phyloP scores from a whole-genome alignment of 2,888 invertebrate species.

The Parapristionchus giblindavisi region DNA sequence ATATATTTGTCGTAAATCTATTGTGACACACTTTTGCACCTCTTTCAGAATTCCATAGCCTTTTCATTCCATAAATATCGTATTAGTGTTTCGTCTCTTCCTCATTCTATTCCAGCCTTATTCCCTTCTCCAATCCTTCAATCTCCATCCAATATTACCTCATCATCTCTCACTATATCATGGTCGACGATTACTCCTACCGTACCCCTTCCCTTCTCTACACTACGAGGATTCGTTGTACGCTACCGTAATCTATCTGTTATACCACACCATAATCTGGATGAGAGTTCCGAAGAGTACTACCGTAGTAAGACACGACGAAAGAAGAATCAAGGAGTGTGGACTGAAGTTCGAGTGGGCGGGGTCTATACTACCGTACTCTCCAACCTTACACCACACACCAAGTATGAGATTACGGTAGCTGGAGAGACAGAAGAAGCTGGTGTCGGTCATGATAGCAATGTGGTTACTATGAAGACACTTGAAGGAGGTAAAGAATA shows the following conservation, averaged over 20 bases:
- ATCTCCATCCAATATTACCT: slow-evolving; percentile 14
- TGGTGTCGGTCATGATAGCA: slow-evolving; percentile 92
- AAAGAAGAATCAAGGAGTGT: slow-evolving; percentile 19
- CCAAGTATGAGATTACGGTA: slow-evolving; percentile 94
- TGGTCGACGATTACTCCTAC: slow-evolving; percentile 19
- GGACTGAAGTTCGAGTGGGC: slow-evolving; percentile 25
- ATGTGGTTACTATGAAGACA: slow-evolving; percentile 89
- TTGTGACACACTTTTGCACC: too few species aligned
- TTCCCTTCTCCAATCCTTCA: slow-evolving; percentile 25
- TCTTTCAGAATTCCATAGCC: neutral
- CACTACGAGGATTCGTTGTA: slow-evolving; percentile 16
- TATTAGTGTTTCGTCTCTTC: neutral
- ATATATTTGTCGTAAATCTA: too few species aligned
- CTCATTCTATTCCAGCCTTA: slow-evolving; percentile 25
- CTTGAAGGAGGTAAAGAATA: slow-evolving; percentile 94
- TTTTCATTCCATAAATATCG: neutral
- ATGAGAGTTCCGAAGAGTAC: slow-evolving; percentile 9
- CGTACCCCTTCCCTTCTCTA: neutral
- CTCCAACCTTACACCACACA: slow-evolving; percentile 70
- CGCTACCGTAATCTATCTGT: slow-evolving; percentile 33
- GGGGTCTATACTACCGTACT: slow-evolving; percentile 44
- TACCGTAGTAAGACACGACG: slow-evolving; percentile 24
- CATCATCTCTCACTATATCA: slow-evolving; percentile 26
- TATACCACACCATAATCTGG: slow-evolving; percentile 5
- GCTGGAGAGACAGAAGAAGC: slow-evolving; percentile 88